Evolutionary conservation across 2,797 vertebrate species (phyloP), one percentile per base, ranked within the genome.

Genomic region (Hoplostethus mediterraneus): DNA sequence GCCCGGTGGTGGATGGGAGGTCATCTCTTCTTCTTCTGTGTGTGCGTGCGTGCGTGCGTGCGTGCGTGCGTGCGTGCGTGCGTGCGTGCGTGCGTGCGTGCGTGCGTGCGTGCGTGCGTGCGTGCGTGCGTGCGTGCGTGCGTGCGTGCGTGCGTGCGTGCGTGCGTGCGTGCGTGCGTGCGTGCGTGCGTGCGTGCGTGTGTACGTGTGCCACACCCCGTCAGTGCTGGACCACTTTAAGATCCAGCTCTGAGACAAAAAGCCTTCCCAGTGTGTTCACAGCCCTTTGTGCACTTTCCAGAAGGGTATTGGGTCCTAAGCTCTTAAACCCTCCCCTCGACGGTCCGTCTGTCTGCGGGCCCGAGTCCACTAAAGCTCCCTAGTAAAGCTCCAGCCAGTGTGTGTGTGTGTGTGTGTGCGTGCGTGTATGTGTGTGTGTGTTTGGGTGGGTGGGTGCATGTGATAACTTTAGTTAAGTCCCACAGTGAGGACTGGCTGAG

Each of bases 321-420:
- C 90, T 87, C 62, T 73, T 90, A 93, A 94, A 91, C 70, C 85
- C 75, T 75, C 77, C 82, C 60, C 87, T 67, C 71, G 87, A 85
- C 83, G 82, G 67, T 76, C 81, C 67, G 67, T 87, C 89, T 89
- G 87, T 88, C 86, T 84, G 70, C 84, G 86, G 82, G 77, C 80
- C 77, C 75, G 54, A 80, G 77, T 87, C 80, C 73, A 59, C 75
- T 73, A 85, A 86, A 87, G 80, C 88, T 80, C 77, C 82, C 51
- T 49, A 75, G 61, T 75, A 71, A 86, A 77, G 75, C 79, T 55
- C 52, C 57, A 71, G 77, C 80, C 79, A 82, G 59, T 63, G 30
- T 75, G 70, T 77, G 63, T 71, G 60, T 12, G 25, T 59, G 62
- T 25, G 53, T 59, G 67, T 72, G 17, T 59, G 40, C 56, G 28